Evolutionary conservation across 2,888 invertebrate genomes (phyloP).

Genomic region (Hoplodrina blanda): DNA sequence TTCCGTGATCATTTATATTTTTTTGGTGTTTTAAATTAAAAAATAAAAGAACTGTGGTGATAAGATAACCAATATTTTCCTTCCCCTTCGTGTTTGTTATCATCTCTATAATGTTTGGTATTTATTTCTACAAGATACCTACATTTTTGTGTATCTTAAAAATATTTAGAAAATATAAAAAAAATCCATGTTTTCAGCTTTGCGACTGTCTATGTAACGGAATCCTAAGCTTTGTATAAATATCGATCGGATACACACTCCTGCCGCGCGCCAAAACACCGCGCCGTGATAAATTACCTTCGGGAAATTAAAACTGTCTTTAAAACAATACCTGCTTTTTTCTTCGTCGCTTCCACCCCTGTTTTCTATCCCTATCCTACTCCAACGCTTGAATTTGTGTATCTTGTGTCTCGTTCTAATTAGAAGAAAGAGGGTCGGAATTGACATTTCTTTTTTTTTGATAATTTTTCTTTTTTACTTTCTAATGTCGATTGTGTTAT

Average conservation of each 20-base stretch:
- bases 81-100: not conserved
- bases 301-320: constrained; percentile 91
- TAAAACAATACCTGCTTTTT: constrained; percentile 88
- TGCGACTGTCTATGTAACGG: constrained; percentile 25
- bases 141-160: not conserved
- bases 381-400: constrained; percentile 45
- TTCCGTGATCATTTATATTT: constrained; percentile 41
- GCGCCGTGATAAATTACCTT: constrained; percentile 88
- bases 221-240: constrained; percentile 66
- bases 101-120: not conserved
- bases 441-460: constrained; percentile 59
- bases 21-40: constrained; percentile 3
- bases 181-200: not conserved
- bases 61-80: constrained; percentile 14
- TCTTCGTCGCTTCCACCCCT: constrained; percentile 74
- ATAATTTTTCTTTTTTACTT: constrained; percentile 56
- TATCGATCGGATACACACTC: constrained; percentile 76
- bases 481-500: constrained; percentile 51
- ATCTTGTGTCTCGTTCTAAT: constrained; percentile 55
- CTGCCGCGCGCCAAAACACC: constrained; percentile 75
- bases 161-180: not conserved
- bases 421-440: constrained; percentile 60
- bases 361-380: constrained; percentile 56
- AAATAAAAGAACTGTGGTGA: not conserved
- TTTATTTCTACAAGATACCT: not conserved